A percentile compares a stretch with the other conserved stretches of the same genome.
Evolutionary conservation across 64 coral and sea anemone genomes (phyloP).

Genomic region (Dendronephthya gigantea): DNA sequence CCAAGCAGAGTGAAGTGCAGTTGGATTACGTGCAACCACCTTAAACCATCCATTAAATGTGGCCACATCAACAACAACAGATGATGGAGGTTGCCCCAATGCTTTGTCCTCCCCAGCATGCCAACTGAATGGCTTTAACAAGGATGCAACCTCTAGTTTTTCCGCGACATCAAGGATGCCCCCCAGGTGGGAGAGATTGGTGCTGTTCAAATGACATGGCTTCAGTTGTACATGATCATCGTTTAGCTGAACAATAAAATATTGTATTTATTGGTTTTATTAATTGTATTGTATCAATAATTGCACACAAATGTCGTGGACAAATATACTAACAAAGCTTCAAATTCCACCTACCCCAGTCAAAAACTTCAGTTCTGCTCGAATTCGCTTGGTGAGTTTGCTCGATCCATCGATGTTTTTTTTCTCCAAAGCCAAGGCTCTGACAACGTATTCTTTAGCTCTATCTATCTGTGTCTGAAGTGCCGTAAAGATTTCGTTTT

Average conservation of each 20-base stretch:
- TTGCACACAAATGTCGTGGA: no score
- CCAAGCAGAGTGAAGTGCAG: background rate
- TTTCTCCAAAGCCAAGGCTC: background rate
- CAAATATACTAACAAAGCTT: background rate
- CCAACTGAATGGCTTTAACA: background rate
- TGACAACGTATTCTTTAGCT: slow-evolving; percentile 2
- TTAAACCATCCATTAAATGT: background rate
- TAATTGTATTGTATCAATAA: no score
- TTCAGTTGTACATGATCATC: background rate
- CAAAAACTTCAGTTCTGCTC: slow-evolving; percentile 15
- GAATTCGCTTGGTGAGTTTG: slow-evolving; percentile 3
- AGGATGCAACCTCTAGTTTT: background rate
- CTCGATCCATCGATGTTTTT: background rate
- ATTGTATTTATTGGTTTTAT: background rate
- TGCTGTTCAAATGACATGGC: background rate
- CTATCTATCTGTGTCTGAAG: background rate
- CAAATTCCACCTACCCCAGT: background rate
- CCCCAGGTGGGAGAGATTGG: background rate
- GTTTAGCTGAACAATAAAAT: background rate
- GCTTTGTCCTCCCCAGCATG: background rate
- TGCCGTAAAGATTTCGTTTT: background rate
- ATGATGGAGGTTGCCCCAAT: background rate
- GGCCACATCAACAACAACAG: background rate
- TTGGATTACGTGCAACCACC: background rate
- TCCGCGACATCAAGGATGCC: background rate